phyloP scores from a whole-genome alignment of 1,140 invertebrate genomes.

The Tenebrio molitor region DNA sequence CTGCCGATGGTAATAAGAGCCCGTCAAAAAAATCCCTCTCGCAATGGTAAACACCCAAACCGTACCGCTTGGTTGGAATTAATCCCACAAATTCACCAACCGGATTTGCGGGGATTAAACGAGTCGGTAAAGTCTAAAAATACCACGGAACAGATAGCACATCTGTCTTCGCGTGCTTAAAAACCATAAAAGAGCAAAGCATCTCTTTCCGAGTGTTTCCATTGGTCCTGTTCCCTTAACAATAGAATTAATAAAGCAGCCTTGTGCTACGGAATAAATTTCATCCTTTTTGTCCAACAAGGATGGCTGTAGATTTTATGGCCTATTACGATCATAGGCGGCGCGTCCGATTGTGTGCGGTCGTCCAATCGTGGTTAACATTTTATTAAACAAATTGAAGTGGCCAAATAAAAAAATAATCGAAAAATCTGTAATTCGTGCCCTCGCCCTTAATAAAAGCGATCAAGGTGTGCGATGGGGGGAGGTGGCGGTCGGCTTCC shows the following conservation, averaged over 20 bases:
- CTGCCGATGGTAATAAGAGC: constrained; percentile 16
- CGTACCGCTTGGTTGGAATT: constrained; percentile 10
- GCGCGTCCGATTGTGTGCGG: constrained; percentile 10
- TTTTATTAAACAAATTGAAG: constrained; percentile 26
- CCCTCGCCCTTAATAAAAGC: background rate
- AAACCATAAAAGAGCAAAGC: constrained; percentile 36
- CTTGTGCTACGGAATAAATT: constrained; percentile 43
- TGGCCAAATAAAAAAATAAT: background rate
- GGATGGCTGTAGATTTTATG: constrained; percentile 27
- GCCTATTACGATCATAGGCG: constrained; percentile 41
- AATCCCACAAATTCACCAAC: constrained; percentile 27
- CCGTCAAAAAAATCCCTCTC: constrained; percentile 39
- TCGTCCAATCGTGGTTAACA: constrained; percentile 31
- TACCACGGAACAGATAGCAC: constrained; percentile 9
- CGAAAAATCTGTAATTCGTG: background rate
- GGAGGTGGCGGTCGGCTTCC: constrained; percentile 31
- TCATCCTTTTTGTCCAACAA: constrained; percentile 37
- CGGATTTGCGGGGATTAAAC: constrained; percentile 31
- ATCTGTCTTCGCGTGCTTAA: constrained; percentile 39
- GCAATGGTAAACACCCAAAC: constrained; percentile 23
- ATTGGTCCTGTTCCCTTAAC: constrained; percentile 41
- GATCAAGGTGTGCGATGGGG: background rate
- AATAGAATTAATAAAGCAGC: constrained; percentile 41
- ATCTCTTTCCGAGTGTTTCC: constrained; percentile 13
- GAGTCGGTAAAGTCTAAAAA: constrained; percentile 1